These are phyloP conservation scores for Pegoplata infirma DNA, from an alignment of 2,888 invertebrate genomes.

Conservation along the genomic window DNA sequence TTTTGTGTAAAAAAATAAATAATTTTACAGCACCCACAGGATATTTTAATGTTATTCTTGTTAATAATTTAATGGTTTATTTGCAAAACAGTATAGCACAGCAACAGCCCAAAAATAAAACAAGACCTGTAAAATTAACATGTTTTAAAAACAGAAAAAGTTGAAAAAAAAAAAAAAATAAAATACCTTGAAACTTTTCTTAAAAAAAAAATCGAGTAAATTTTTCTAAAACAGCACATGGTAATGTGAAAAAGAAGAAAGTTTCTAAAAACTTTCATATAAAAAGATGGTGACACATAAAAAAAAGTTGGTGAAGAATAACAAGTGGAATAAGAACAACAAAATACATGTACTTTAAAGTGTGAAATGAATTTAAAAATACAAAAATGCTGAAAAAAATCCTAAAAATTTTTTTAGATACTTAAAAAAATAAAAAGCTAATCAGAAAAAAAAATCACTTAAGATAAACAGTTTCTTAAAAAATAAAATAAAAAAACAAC, in stretches of 20 bases:
- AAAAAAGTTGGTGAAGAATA: too few species aligned
- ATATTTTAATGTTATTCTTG: conserved; percentile 30
- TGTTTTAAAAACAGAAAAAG: conserved; percentile 18
- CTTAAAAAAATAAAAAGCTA: too few species aligned
- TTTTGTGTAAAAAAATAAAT: conserved; percentile 9
- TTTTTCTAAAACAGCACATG: not conserved
- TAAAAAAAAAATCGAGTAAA: not conserved
- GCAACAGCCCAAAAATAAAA: not conserved
- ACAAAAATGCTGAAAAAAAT: too few species aligned
- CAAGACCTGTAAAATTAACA: conserved; percentile 35
- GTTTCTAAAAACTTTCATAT: not conserved
- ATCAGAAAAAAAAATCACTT: too few species aligned
- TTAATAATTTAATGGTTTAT: conserved; percentile 45
- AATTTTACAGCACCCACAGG: conserved; percentile 20
- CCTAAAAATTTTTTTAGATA: too few species aligned
- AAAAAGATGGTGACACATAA: not conserved
- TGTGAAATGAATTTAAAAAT: too few species aligned
- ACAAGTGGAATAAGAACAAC: too few species aligned
- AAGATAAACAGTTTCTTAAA: too few species aligned
- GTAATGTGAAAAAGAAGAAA: not conserved
- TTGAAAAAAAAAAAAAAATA: conserved; percentile 2
- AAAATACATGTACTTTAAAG: too few species aligned
- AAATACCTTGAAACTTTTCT: too few species aligned
- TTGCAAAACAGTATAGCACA: conserved; percentile 16
- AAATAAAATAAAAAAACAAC: too few species aligned